These are phyloP conservation scores for Chiridota heheva DNA, from an alignment of 35 echinoderm and acorn worm genomes.

Conservation along the genomic window DNA sequence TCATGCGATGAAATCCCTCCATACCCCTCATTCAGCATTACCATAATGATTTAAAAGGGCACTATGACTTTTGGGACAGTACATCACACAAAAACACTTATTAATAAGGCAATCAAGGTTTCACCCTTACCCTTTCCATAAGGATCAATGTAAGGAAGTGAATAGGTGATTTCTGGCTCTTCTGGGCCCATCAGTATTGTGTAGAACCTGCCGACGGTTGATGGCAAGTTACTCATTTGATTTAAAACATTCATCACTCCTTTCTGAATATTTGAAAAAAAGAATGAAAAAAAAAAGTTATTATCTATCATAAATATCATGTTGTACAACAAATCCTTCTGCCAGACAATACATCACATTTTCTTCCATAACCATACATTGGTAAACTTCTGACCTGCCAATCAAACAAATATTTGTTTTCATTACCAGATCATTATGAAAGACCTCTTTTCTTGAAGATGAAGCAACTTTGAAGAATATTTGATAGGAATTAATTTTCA, in stretches of 20 bases:
- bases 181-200: slow-evolving; percentile 53
- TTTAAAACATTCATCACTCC: slow-evolving; percentile 95
- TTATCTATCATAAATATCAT: background rate
- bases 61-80: background rate
- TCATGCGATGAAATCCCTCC: too few relatives aligned
- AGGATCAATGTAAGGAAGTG: slow-evolving; percentile 87
- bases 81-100: too few relatives aligned
- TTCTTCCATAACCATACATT: too few relatives aligned
- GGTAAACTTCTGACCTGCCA: too few relatives aligned
- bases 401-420: too few relatives aligned
- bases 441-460: too few relatives aligned
- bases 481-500: too few relatives aligned
- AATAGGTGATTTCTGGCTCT: slow-evolving; percentile 61
- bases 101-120: background rate
- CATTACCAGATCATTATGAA: too few relatives aligned
- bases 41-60: background rate
- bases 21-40: background rate
- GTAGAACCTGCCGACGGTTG: slow-evolving; percentile 92
- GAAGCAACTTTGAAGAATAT: too few relatives aligned
- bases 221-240: slow-evolving; percentile 83
- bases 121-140: slow-evolving; percentile 82
- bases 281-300: background rate
- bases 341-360: too few relatives aligned
- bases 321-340: background rate
- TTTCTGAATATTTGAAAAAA: slow-evolving; percentile 58